A percentile compares a stretch with the other conserved stretches of the same genome.
phyloP scores from a whole-genome alignment of 1,140 invertebrate genomes.

The Brachionus angularis region DNA sequence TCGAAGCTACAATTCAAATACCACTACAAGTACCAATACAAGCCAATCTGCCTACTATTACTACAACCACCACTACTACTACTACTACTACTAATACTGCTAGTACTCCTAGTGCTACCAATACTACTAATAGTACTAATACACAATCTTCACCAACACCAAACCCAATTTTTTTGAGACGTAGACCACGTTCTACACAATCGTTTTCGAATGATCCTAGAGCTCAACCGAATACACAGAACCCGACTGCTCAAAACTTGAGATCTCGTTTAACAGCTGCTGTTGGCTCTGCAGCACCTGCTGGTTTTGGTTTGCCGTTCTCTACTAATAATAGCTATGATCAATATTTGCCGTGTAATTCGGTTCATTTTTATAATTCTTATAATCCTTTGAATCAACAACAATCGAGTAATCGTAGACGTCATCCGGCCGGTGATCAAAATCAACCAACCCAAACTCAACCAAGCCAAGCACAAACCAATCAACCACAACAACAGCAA shows the following conservation, averaged over 20 bases:
- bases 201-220: not conserved
- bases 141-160: not conserved
- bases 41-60: not conserved
- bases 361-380: constrained; percentile 43
- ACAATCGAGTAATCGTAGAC: not conserved
- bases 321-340: constrained; percentile 13
- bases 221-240: no score
- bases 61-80: not conserved
- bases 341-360: constrained; percentile 40
- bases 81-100: not conserved
- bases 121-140: not conserved
- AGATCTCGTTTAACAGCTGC: no score
- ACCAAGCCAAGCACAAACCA: not conserved
- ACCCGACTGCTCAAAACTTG: no score
- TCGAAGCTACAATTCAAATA: constrained; percentile 36
- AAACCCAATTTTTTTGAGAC: not conserved
- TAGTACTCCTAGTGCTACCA: not conserved
- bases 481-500: not conserved
- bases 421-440: not conserved
- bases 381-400: not conserved
- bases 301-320: no score
- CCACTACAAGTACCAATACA: no score
- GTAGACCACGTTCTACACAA: not conserved
- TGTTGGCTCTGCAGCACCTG: no score
- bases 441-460: not conserved